Percentiles rank a stretch among this genome's conserved stretches.
Conservation (phyloP, 2,113 vertebrate species). For the Ramphastos sulfuratus region DNA sequence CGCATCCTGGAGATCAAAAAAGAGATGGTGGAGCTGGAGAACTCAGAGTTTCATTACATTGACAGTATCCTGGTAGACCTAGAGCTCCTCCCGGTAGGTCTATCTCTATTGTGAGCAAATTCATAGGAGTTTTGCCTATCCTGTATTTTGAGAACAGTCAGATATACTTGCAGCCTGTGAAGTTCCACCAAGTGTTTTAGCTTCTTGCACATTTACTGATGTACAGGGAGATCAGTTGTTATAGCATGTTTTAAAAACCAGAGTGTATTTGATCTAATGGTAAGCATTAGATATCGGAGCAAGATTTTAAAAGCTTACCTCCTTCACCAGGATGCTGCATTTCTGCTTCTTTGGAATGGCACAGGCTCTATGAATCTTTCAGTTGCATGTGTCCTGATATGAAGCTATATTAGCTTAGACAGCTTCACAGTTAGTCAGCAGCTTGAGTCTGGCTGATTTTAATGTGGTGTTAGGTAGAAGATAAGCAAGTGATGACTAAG, state of each 20-base stretch:
- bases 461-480: not conserved
- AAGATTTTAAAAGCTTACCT: not conserved
- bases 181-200: not conserved
- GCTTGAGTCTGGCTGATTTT: not conserved
- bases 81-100: constrained; percentile 79
- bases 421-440: not conserved
- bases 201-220: not conserved
- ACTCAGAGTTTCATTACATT: constrained; percentile 80
- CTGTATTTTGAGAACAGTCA: not conserved
- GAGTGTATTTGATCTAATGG: not conserved
- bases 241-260: not conserved
- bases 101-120: accelerated
- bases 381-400: accelerated
- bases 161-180: not conserved
- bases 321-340: not conserved
- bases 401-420: not conserved
- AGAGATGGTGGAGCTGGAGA: constrained; percentile 84
- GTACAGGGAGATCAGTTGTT: not conserved
- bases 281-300: not conserved
- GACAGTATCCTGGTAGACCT: constrained; percentile 80
- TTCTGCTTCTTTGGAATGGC: not conserved
- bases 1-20: constrained; percentile 85
- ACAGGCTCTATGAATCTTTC: not conserved
- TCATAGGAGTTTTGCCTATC: not conserved
- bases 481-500: not conserved